Evolutionary conservation across 1,140 invertebrate species (phyloP), one percentile per base, ranked within the genome.

Genomic region (Chelonus insularis): DNA sequence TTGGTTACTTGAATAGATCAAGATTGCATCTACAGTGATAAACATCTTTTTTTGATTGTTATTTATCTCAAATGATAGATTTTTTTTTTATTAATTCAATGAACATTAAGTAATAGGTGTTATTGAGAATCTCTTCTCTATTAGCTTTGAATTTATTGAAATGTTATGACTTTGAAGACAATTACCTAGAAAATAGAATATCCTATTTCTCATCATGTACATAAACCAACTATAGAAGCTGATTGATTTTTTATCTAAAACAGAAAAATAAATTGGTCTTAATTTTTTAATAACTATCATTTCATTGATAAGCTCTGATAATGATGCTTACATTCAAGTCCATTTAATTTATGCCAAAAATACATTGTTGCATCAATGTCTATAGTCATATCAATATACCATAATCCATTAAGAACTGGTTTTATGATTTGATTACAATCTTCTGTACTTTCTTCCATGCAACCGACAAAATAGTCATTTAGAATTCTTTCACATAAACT

Each of bases 401-500:
- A 64, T 0, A 75, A n/a, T 21, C 66, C 71, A n/a, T 71, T 34
- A 2, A 0, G 4, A 6, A 43, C 9, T 37, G 71, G 50, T 4
- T 52, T 1, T 2, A 32, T 0, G 50, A 68, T 71, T n/a, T n/a
- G n/a, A n/a, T 29, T 29, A 29, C 25, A 29, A 12, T 68, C 16
- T 0, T 34, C 8, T 1, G 21, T 5, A 1, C 20, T 43, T 29
- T 29, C 3, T n/a, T n/a, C n/a, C n/a, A n/a, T n/a, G n/a, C n/a
- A n/a, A 1, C 69, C 8, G 16, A 57, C 29, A 12, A 77, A 57
- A n/a, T 65, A 16, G 20, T 66, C 62, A 1, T 1, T 14, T 0
- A 12, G 3, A 1, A 75, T 12, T 48, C n/a, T 60, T 39, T n/a
- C 8, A 23, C 72, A 73, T 7, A 77, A 36, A 57, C 67, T 50